A percentile compares a stretch with the other conserved stretches of the same genome.
Evolutionary conservation across 2,797 vertebrate species (phyloP).

Genomic region (Taeniopygia guttata): DNA sequence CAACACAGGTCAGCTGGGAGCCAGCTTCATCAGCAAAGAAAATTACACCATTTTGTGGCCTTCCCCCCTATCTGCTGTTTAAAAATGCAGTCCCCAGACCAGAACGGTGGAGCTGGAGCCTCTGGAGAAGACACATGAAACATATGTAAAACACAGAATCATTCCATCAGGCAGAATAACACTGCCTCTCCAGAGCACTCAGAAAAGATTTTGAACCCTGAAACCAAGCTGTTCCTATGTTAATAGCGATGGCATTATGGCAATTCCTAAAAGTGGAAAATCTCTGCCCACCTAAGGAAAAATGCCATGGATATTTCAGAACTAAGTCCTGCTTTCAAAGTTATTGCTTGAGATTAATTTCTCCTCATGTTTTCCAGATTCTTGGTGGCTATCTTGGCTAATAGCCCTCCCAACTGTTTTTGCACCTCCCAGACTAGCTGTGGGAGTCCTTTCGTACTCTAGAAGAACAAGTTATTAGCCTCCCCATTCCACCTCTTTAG

Average conservation of each 20-base stretch:
- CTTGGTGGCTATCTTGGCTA: neutral
- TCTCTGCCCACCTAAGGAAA: neutral
- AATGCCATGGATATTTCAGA: neutral
- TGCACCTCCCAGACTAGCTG: neutral
- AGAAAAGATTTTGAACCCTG: neutral
- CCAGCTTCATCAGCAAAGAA: neutral
- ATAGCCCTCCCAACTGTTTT: neutral
- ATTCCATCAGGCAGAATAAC: neutral
- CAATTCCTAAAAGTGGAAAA: neutral
- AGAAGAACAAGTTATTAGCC: neutral
- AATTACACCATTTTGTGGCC: neutral
- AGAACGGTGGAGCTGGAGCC: neutral
- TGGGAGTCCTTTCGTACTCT: neutral
- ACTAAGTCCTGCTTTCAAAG: neutral
- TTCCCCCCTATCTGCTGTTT: neutral
- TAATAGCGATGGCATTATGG: neutral
- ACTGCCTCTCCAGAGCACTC: neutral
- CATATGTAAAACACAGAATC: neutral
- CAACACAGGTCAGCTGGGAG: neutral
- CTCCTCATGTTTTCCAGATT: neutral
- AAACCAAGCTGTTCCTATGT: neutral
- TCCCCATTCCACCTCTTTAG: neutral
- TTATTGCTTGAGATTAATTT: neutral
- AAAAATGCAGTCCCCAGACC: neutral
- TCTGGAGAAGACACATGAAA: neutral